Conservation (phyloP, 2,888 invertebrate genomes). For the Orthosia gothica region DNA sequence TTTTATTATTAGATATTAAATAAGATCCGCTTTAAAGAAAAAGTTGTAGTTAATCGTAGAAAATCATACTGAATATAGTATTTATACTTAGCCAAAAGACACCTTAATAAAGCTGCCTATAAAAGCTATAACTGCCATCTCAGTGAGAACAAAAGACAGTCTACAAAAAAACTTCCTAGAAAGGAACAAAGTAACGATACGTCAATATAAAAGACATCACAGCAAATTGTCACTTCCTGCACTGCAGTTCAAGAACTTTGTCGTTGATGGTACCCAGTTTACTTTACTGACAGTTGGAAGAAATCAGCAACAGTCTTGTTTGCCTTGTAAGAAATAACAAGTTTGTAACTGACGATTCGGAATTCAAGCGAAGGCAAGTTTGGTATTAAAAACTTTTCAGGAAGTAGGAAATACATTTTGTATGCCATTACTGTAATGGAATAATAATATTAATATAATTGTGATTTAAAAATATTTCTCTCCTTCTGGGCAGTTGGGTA, state of each 20-base stretch:
- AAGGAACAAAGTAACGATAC: constrained; percentile 5
- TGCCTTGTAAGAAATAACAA: constrained; percentile 38
- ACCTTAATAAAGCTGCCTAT: background rate
- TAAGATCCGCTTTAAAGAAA: no score
- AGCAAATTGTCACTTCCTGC: constrained; percentile 34
- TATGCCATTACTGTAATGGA: background rate
- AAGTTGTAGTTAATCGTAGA: no score
- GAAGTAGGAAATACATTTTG: constrained; percentile 5
- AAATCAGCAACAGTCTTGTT: constrained; percentile 34
- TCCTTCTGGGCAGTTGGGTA: no score
- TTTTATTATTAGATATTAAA: no score
- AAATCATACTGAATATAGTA: background rate
- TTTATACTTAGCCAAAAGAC: background rate
- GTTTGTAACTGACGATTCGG: constrained; percentile 35
- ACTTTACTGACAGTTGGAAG: constrained; percentile 19
- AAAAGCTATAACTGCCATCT: no score
- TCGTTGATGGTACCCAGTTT: constrained; percentile 28
- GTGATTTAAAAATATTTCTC: no score
- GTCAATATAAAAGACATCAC: constrained; percentile 29
- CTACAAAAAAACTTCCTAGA: constrained; percentile 9
- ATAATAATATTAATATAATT: background rate
- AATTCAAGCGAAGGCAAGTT: constrained; percentile 4
- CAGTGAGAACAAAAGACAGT: background rate
- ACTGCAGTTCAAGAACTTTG: constrained; percentile 53
- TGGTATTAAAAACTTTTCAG: background rate